phyloP scores from a whole-genome alignment of 2,113 vertebrate species.

The Myocastor coypus region DNA sequence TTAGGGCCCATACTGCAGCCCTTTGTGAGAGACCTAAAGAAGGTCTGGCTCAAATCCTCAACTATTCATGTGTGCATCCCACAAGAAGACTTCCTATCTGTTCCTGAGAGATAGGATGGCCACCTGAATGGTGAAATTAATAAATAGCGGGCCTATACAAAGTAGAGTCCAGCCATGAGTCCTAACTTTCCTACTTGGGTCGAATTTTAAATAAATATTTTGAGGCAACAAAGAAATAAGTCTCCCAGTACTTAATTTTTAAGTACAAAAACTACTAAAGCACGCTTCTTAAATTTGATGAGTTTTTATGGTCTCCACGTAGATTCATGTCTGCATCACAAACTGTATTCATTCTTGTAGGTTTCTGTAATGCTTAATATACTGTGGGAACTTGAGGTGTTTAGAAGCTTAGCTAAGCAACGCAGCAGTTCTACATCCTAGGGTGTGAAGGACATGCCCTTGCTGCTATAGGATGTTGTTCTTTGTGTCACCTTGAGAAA shows the following conservation, averaged over 20 bases:
- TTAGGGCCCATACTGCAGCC: neutral
- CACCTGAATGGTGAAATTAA: constrained; percentile 9
- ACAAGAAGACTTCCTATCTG: constrained; percentile 18
- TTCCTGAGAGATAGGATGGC: constrained; percentile 25
- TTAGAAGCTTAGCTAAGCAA: neutral
- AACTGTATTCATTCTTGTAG: neutral
- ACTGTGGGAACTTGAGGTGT: neutral
- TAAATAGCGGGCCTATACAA: neutral
- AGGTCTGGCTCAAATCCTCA: neutral
- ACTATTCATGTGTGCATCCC: neutral
- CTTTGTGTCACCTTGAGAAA: neutral
- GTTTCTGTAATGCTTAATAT: neutral
- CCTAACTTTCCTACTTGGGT: neutral
- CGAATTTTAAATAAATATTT: neutral
- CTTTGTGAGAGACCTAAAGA: constrained; percentile 24
- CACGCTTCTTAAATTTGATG: neutral
- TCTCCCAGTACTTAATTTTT: neutral
- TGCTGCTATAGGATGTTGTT: neutral
- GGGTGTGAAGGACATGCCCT: neutral
- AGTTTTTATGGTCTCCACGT: neutral
- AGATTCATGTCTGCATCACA: neutral
- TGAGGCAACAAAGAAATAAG: neutral
- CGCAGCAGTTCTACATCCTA: neutral
- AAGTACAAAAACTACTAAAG: constrained; percentile 11
- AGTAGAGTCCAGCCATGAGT: neutral